These are phyloP conservation scores for Tichodroma muraria DNA, from an alignment of 2,113 vertebrate species.

Conservation along the genomic window DNA sequence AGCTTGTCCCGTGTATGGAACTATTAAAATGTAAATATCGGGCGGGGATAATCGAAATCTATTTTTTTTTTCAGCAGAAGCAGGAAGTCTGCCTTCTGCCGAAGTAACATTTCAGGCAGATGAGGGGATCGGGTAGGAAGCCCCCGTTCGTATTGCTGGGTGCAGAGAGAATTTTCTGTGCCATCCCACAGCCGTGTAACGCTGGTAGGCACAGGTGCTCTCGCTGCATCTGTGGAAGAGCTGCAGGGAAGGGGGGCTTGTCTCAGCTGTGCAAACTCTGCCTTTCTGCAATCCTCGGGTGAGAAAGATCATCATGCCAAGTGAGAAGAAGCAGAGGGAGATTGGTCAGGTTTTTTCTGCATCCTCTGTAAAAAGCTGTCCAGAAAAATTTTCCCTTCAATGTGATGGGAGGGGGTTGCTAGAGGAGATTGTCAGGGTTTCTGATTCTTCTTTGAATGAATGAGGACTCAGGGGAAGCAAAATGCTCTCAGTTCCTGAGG, in stretches of 20 bases:
- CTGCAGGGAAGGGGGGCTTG: background rate
- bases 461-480: background rate
- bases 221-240: background rate
- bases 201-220: background rate
- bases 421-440: background rate
- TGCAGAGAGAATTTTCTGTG: background rate
- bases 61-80: background rate
- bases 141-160: fast-evolving
- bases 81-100: background rate
- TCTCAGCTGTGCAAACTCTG: background rate
- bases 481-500: background rate
- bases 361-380: background rate
- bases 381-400: fast-evolving
- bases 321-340: background rate
- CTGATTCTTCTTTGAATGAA: background rate
- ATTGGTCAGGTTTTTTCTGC: fast-evolving
- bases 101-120: background rate
- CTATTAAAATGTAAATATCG: background rate
- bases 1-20: background rate
- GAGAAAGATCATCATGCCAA: background rate
- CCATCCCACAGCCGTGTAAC: fast-evolving
- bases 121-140: background rate
- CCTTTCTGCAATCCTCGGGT: background rate
- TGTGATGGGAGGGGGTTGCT: background rate
- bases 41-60: background rate